phyloP scores from a whole-genome alignment of 2,888 invertebrate genomes.

The Chorisops tibialis region DNA sequence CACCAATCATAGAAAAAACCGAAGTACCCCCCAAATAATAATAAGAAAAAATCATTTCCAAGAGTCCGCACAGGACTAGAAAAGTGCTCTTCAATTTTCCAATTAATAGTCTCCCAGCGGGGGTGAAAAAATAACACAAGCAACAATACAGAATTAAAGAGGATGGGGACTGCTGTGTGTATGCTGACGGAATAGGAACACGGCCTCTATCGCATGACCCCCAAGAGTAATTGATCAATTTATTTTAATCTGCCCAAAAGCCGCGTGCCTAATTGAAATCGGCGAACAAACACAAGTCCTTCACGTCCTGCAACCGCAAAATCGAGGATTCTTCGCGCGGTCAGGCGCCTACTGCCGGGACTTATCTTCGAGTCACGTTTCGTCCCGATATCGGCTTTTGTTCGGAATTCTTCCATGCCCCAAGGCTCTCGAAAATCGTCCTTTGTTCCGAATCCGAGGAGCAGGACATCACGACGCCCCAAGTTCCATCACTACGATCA shows the following conservation, averaged over 20 bases:
- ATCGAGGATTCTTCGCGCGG: conserved; percentile 13
- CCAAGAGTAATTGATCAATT: conserved; percentile 33
- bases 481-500: neutral
- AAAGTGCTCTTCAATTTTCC: conserved; percentile 8
- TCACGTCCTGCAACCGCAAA: conserved; percentile 19
- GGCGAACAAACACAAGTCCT: conserved; percentile 30
- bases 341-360: conserved; percentile 13
- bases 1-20: too few relatives aligned
- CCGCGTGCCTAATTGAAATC: conserved; percentile 33
- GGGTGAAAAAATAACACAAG: neutral
- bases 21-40: too few relatives aligned
- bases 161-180: neutral
- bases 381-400: conserved; percentile 30
- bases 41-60: too few relatives aligned
- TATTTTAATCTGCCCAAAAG: conserved; percentile 33
- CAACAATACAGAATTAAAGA: neutral
- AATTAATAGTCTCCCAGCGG: conserved; percentile 1
- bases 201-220: conserved; percentile 20
- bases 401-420: neutral
- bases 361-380: conserved; percentile 34
- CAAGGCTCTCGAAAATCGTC: neutral
- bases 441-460: conserved; percentile 1
- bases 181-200: too few relatives aligned
- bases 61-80: neutral
- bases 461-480: too few relatives aligned